Evolutionary conservation across 2,113 vertebrate species (phyloP).

Genomic region (Leuciscus idus): DNA sequence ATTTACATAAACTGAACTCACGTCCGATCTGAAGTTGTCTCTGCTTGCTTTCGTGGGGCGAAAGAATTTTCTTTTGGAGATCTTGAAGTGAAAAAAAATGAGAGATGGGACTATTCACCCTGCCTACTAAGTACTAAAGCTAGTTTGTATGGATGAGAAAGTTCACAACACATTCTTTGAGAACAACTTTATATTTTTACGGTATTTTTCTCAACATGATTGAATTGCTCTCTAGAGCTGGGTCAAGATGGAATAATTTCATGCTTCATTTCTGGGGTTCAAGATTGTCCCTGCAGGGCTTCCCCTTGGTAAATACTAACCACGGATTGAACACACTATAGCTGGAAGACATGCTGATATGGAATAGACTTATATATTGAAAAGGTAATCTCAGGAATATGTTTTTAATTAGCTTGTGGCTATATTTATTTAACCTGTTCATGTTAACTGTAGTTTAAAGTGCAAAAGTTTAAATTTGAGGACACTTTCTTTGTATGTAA

Average conservation of each 20-base stretch:
- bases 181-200: conserved; percentile 33
- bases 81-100: background rate
- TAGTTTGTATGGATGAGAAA: conserved; percentile 16
- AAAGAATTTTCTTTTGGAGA: background rate
- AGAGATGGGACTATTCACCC: background rate
- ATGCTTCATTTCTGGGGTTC: conserved; percentile 45
- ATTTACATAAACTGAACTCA: background rate
- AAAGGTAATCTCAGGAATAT: background rate
- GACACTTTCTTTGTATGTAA: background rate
- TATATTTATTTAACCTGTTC: conserved; percentile 58
- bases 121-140: conserved; percentile 3
- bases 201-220: conserved; percentile 39
- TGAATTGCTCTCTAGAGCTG: conserved; percentile 31
- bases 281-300: conserved; percentile 22
- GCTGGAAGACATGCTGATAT: conserved; percentile 58
- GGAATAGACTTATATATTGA: conserved; percentile 42
- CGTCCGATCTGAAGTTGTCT: background rate
- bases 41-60: background rate
- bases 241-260: conserved; percentile 51
- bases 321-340: background rate
- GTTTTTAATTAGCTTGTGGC: conserved; percentile 4
- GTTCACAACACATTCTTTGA: conserved; percentile 11
- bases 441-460: background rate
- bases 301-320: conserved; percentile 17
- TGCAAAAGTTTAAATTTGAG: conserved; percentile 43